Percentiles rank a stretch among this genome's conserved stretches.
phyloP scores from a whole-genome alignment of 2,113 vertebrate genomes.

The rat (Rattus norvegicus) region GRCr8 NC_086039.1:96744001-96744500 shows the following conservation, averaged over 20 bases:
- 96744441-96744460: constrained; percentile 12
- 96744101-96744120: neutral
- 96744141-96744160: constrained; percentile 40
- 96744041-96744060: neutral
- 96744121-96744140: constrained; percentile 40
- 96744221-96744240: constrained; percentile 15
- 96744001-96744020: neutral
- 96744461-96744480: constrained; percentile 2
- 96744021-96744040: neutral
- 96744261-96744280: constrained; percentile 54
- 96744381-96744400: constrained; percentile 18
- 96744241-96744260: constrained; percentile 58
- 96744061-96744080: neutral
- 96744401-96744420: constrained; percentile 11
- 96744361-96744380: constrained; percentile 27
- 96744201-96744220: constrained; percentile 43
- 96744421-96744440: constrained; percentile 5
- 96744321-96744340: constrained; percentile 50
- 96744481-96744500: neutral
- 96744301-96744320: neutral
- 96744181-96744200: neutral
- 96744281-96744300: constrained; percentile 45
- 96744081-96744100: neutral
- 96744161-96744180: constrained; percentile 24
- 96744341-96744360: neutral